These are phyloP conservation scores for Gortyna flavago DNA, from an alignment of 2,888 invertebrate genomes.

Conservation along the genomic window DNA sequence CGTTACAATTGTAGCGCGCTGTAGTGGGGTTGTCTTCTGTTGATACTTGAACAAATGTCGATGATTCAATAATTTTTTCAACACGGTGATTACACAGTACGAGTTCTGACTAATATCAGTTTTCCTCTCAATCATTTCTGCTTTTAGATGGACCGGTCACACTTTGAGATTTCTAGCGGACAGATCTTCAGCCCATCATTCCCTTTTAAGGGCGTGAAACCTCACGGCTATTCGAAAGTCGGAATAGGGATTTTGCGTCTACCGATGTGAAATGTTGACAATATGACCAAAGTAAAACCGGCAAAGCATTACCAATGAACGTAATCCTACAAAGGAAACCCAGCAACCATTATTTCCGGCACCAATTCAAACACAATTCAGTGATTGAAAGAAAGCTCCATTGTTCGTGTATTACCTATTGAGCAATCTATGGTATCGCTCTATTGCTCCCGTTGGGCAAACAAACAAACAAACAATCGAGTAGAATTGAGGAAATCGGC, in stretches of 20 bases:
- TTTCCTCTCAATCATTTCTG: not conserved
- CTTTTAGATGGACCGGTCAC: not conserved
- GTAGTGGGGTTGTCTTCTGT: constrained; percentile 22
- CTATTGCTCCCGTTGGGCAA: constrained; percentile 43
- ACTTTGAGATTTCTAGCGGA: too few relatives aligned
- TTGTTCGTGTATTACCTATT: constrained; percentile 50
- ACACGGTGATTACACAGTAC: not conserved
- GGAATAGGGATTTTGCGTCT: not conserved
- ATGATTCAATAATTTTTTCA: constrained; percentile 34
- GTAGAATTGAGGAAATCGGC: constrained; percentile 51
- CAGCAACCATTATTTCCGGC: constrained; percentile 41
- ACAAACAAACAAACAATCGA: constrained; percentile 64
- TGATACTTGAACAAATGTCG: constrained; percentile 45
- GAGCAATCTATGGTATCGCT: constrained; percentile 25
- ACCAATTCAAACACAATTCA: constrained; percentile 46
- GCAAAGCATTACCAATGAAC: not conserved
- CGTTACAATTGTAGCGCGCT: constrained; percentile 43
- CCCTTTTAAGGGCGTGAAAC: not conserved
- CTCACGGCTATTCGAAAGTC: not conserved
- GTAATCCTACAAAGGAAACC: constrained; percentile 34
- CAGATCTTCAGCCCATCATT: not conserved
- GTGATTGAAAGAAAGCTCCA: constrained; percentile 55
- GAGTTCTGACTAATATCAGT: not conserved
- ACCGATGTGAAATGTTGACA: not conserved
- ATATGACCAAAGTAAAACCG: not conserved